Percentiles rank a stretch among this genome's conserved stretches.
Conservation (phyloP, 2,113 vertebrate genomes). For the Synchiropus splendidus region DNA sequence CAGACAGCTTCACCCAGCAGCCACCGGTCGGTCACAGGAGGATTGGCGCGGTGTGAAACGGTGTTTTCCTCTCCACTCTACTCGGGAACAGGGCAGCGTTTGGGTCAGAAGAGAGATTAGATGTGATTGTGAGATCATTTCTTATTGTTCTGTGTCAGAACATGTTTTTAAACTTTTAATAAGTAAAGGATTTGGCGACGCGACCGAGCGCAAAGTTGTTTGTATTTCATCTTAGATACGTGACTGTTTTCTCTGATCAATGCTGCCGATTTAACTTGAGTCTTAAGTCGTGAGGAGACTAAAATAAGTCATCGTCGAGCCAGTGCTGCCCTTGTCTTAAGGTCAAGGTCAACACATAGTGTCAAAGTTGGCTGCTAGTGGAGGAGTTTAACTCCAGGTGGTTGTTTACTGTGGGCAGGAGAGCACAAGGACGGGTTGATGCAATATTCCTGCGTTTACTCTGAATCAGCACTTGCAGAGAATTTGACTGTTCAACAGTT, state of each 20-base stretch:
- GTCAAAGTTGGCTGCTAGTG: slow-evolving; percentile 6
- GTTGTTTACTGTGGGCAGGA: not conserved
- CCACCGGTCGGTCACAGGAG: slow-evolving; percentile 9
- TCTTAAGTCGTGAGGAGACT: no score
- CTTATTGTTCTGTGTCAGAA: slow-evolving; percentile 76
- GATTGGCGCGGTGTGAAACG: slow-evolving; percentile 42
- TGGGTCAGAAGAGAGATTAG: slow-evolving; percentile 46
- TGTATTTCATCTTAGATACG: slow-evolving; percentile 12
- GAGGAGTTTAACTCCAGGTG: no score
- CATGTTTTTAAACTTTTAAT: slow-evolving; percentile 62
- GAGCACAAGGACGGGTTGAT: slow-evolving; percentile 21
- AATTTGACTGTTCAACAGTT: slow-evolving; percentile 39
- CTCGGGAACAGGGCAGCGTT: slow-evolving; percentile 23
- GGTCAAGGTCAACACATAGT: slow-evolving; percentile 10
- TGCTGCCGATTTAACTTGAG: no score
- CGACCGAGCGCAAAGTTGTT: slow-evolving; percentile 2
- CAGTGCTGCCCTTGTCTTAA: slow-evolving; percentile 10
- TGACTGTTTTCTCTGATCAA: not conserved
- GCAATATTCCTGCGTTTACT: slow-evolving; percentile 8
- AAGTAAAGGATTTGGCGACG: slow-evolving; percentile 49
- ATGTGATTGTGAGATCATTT: slow-evolving; percentile 49
- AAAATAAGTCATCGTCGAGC: no score
- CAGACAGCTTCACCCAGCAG: slow-evolving; percentile 64
- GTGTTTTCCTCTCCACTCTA: slow-evolving; percentile 43
- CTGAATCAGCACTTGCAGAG: slow-evolving; percentile 28